Base-by-base conservation (phyloP, 2,113 vertebrate species). In the Syrmaticus mikado region DNA sequence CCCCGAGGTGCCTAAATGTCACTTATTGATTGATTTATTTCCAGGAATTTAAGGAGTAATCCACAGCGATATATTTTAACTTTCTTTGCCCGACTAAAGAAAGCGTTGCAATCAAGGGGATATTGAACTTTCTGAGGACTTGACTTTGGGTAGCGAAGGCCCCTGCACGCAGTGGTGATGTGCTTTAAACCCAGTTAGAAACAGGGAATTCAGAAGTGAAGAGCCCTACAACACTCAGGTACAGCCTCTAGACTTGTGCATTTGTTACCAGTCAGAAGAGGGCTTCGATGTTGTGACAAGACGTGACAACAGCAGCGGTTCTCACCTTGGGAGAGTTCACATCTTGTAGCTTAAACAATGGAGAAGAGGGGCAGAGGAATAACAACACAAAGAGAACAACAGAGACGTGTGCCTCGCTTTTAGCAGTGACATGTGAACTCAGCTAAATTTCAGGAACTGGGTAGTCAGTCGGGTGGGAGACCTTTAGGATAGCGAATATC, bases 91-190 rank as follows among this genome's bases (percentile, higher is more conserved):
- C 2, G 2, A 32, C 27, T 11, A 21, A 52, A n/a, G 36, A 38
- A 76, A 87, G 34, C 5, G 17, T 21, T 50, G 2, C 19, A 38
- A 21, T 72, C 8, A 19, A 30, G 36, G 19, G 67, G 43, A 9
- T 21, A 18, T 55, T 82, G 67, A 79, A 16, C 19, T 85, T 27
- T 27, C 6, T 45, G 67, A 61, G 20, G 32, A 20, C 32, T 48
- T n/a, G 36, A 45, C 10, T 0, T 0, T 27, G 1, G 1, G 9
- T 13, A 6, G 25, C 6, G 55, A 74, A 74, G 43, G 43, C 40
- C 48, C 25, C 48, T 7, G 43, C 3, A 55, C 41, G 45, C 2
- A 1, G 32, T 7, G 20, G 30, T 25, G 58, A 45, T 4, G 30
- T 0, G 1, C 27, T 75, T 60, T 64, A 43, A 70, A 57, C 55